These are phyloP conservation scores for Saxidomus purpurata DNA, from an alignment of 1,140 invertebrate species.

Conservation along the genomic window DNA sequence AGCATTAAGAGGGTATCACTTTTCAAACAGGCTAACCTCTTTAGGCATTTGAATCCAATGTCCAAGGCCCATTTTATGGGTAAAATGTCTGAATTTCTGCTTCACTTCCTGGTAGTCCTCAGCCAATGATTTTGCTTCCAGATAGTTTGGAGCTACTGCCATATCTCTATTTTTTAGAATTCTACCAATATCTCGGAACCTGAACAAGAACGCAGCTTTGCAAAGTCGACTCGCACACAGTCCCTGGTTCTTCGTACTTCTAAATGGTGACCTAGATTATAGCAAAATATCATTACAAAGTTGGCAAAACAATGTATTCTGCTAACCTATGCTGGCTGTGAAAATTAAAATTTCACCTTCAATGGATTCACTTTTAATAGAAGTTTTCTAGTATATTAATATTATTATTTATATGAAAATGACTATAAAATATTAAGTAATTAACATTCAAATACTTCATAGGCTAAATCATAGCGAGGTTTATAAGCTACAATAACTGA, in stretches of 20 bases:
- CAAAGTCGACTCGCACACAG: constrained; percentile 65
- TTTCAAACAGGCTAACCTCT: constrained; percentile 48
- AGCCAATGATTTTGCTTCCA: constrained; percentile 53
- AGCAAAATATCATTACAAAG: no score
- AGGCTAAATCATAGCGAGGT: no score
- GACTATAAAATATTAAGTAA: no score
- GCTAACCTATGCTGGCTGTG: no score
- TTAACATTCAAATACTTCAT: no score
- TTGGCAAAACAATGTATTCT: no score
- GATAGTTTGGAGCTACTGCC: constrained; percentile 48
- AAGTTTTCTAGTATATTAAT: no score
- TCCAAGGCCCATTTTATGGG: constrained; percentile 57
- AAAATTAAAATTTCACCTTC: no score
- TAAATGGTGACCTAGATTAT: constrained; percentile 43
- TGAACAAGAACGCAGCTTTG: constrained; percentile 68
- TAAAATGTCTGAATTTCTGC: constrained; percentile 43
- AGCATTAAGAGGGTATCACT: no score
- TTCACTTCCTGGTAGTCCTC: constrained; percentile 64
- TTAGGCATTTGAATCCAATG: constrained; percentile 64
- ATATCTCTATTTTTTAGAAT: constrained; percentile 56
- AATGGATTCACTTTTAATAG: no score
- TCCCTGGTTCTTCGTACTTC: constrained; percentile 37
- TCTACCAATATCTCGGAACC: constrained; percentile 69
- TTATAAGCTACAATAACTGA: no score
- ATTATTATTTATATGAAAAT: no score